phyloP scores from a whole-genome alignment of 2,797 vertebrate species.

The Antrozous pallidus region DNA sequence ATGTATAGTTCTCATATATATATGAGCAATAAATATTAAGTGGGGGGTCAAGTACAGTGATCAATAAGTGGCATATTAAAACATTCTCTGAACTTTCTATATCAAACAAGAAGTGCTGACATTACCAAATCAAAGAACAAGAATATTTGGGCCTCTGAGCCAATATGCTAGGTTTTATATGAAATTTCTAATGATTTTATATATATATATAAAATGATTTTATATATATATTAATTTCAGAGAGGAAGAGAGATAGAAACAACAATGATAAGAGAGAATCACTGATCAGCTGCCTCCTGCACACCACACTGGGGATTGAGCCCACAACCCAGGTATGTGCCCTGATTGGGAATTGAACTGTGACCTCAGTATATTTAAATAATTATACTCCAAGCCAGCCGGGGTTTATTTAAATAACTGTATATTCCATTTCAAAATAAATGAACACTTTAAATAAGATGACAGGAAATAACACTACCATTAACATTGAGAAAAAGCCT shows the following conservation, averaged over 20 bases:
- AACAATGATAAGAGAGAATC: too few relatives aligned
- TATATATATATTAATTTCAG: too few relatives aligned
- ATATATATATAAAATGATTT: too few relatives aligned
- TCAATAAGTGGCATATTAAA: not conserved
- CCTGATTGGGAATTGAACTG: too few relatives aligned
- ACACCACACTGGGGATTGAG: too few relatives aligned
- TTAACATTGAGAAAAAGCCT: not conserved
- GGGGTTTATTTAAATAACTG: not conserved
- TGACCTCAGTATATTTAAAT: not conserved
- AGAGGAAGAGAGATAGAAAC: too few relatives aligned
- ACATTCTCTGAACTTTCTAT: not conserved
- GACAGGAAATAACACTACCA: slow-evolving; percentile 9
- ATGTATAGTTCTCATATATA: not conserved
- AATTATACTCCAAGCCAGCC: not conserved
- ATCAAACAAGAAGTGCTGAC: not conserved
- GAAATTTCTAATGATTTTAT: not conserved
- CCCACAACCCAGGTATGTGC: too few relatives aligned
- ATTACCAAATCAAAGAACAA: slow-evolving; percentile 35
- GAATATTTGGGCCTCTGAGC: not conserved
- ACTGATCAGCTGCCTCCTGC: too few relatives aligned
- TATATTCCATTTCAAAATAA: slow-evolving; percentile 5
- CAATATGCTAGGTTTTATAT: not conserved
- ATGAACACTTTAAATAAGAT: slow-evolving; percentile 9
- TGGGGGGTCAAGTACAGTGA: not conserved
- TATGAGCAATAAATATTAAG: not conserved